Conservation (phyloP, 2,797 vertebrate species). For the Eulemur coronatus region DNA sequence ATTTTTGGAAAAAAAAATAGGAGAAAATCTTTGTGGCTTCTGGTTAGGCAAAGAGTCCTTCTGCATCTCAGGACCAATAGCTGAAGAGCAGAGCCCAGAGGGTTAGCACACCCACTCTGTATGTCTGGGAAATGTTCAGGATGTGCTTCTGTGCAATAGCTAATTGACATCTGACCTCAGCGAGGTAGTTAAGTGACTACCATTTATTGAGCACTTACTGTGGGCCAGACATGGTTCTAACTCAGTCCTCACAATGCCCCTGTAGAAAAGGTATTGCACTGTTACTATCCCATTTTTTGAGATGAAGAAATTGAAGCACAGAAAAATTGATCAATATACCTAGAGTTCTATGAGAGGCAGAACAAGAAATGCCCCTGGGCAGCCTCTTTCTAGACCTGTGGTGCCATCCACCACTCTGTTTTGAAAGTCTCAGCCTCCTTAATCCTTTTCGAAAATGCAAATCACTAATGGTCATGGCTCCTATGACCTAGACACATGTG, state of each 20-base stretch:
- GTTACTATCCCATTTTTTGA: background rate
- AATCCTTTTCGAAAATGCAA: background rate
- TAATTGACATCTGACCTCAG: background rate
- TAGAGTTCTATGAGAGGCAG: background rate
- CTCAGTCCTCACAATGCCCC: background rate
- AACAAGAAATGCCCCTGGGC: background rate
- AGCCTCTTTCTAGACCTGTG: background rate
- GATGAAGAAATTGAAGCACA: background rate
- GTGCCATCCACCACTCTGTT: background rate
- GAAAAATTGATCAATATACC: background rate
- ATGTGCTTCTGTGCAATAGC: background rate
- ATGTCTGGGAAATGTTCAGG: background rate
- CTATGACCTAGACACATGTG: background rate
- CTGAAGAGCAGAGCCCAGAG: background rate
- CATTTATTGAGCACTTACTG: background rate
- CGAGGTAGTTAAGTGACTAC: background rate
- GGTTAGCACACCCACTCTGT: too few species aligned
- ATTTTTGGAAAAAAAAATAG: background rate
- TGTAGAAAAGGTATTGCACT: background rate
- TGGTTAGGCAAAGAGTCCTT: background rate
- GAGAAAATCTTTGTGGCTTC: background rate
- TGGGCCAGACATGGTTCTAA: background rate
- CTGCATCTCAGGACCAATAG: background rate
- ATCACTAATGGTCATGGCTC: background rate
- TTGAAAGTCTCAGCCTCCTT: background rate